Evolutionary conservation across 2,113 vertebrate species (phyloP), one percentile per base, ranked within the genome.

Genomic region (Alligator sinensis): DNA sequence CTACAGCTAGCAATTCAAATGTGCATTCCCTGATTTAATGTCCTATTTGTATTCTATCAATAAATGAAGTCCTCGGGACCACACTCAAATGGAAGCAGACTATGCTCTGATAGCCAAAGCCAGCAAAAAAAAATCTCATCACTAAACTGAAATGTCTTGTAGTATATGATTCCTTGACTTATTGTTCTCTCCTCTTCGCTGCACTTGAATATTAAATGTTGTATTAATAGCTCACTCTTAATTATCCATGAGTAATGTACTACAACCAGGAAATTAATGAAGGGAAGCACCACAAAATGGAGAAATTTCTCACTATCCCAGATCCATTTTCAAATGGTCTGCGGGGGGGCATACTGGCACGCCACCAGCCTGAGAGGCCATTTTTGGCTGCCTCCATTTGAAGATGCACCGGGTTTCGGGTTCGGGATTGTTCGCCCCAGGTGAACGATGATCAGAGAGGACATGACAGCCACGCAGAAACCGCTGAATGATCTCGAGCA

Each of bases 181-280:
- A 97, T 92, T 86, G 96, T 95, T 96, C 98, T 98, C 97, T 98
- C 93, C 97, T 97, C 97, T 98, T 95, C 77, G 9, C 96, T 97
- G 98, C 97, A 97, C 97, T 98, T 98, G 98, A 98, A 98, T 98
- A 97, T 98, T 97, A 98, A 98, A 97, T 97, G 96, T 97, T 97
- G 97, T 98, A 98, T 98, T 98, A 98, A 98, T 98, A 98, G 97
- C 98, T 98, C 97, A 94, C 97, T 97, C 97, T 98, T 98, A 98
- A 98, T 98, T 98, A 98, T 97, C 98, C 97, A 98, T 98, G 97
- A 98, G 98, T 98, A 98, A 98, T 98, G 97, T 97, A 98, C 97
- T 98, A 97, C 92, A 91, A 97, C 97, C 97, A 86, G 72, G 95
- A 97, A 98, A 98, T 98, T 98, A 98, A 98, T 98, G 98, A 97